Conservation (phyloP, 1,140 invertebrate genomes). For the Paraescarpia echinospica region DNA sequence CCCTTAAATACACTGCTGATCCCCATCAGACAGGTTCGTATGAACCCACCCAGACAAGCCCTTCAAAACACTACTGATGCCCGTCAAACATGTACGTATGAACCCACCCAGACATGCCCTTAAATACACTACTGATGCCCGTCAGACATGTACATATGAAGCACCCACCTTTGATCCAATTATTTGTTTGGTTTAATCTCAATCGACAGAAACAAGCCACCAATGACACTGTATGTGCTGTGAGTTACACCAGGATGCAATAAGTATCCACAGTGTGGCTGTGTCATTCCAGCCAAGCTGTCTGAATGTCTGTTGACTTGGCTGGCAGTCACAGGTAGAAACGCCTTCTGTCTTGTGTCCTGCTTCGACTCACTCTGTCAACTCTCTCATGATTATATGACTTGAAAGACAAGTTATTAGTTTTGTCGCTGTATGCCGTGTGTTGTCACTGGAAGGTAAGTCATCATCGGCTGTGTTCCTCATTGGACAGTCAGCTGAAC, state of each 20-base stretch:
- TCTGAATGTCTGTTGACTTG: not conserved
- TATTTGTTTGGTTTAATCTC: not conserved
- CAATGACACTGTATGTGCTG: too few species aligned
- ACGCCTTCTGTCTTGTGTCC: not conserved
- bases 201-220: not conserved
- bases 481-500: not conserved
- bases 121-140: too few species aligned
- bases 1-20: too few species aligned
- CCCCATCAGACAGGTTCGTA: too few species aligned
- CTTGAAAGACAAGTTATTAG: not conserved
- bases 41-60: too few species aligned
- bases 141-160: too few species aligned
- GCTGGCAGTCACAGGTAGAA: not conserved
- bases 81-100: too few species aligned
- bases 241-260: not conserved
- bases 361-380: not conserved
- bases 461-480: not conserved
- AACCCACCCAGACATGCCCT: too few species aligned
- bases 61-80: too few species aligned
- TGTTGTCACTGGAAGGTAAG: not conserved
- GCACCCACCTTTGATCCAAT: too few species aligned
- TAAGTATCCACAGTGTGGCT: not conserved
- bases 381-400: not conserved
- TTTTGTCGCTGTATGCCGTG: not conserved
- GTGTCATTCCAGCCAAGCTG: not conserved